Evolutionary conservation across 2,797 vertebrate genomes (phyloP), one percentile per base, ranked within the genome.

Genomic region (Psittacula derbiana): DNA sequence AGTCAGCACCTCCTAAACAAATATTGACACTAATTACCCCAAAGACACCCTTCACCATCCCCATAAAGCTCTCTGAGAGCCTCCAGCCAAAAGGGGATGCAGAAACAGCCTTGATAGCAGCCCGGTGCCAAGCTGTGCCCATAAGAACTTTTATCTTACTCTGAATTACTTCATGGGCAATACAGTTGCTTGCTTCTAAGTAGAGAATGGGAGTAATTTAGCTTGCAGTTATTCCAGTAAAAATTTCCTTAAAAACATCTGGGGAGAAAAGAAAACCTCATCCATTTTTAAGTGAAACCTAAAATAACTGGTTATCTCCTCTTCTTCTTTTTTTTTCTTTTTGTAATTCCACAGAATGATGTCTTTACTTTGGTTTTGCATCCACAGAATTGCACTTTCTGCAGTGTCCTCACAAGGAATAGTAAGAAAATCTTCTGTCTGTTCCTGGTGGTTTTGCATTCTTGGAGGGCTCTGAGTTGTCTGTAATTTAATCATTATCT

Each of bases 261-360:
- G 9, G 10, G 61, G 21, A 67, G 40, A 73, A 47, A 78, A 88
- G 10, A 46, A 93, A 46, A 66, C 3, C 18, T 75, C 10, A 57
- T 75, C 41, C 3, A 44, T 36, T 74, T 69, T 71, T 14, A 67
- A 70, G 43, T 17, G 8, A 90, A 88, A 62, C 6, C 1, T 49
- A n/a, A 82, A 90, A 43, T 30, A 81, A 81, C 2, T 6, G 4
- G 30, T 73, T 28, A 8, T 5, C 20, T 6, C 2, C 11, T 18
- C 23, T 2, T 7, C 6, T 17, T 41, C 11, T 19, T 31, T 43
- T 36, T 31, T 5, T 9, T 4, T 5, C 53, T 31, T 18, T 19
- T 49, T 40, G 4, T 1, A 40, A 43, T 33, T 65, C 49, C 18
- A 47, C 21, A 40, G 46, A 88, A 17, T 0, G 1, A 4, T 31